A percentile compares a stretch with the other conserved stretches of the same genome.
phyloP scores from a whole-genome alignment of 1,140 invertebrate species.

The Ostrea denselamellosa region DNA sequence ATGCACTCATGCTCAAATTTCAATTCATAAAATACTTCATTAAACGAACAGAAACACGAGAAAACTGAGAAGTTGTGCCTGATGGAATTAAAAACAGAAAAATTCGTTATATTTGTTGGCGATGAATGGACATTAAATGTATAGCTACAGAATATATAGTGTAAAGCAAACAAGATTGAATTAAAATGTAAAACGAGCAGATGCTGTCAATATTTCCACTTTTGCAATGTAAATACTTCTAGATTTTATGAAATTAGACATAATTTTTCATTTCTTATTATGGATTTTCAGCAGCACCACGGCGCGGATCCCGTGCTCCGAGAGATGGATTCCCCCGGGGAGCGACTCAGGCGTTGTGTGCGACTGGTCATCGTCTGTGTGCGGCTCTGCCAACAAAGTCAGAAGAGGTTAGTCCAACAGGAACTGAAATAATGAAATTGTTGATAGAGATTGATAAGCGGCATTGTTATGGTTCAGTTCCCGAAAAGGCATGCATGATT shows the following conservation, averaged over 20 bases:
- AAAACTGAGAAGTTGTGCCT: neutral
- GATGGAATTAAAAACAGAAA: neutral
- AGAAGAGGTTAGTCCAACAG: constrained; percentile 55
- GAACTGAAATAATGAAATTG: neutral
- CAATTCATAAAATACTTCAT: constrained; percentile 14
- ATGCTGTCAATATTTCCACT: neutral
- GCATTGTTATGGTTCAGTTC: too few species aligned
- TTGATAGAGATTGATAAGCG: too few species aligned
- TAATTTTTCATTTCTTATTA: neutral
- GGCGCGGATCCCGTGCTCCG: neutral
- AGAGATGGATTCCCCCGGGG: neutral
- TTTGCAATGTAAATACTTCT: neutral
- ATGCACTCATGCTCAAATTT: neutral
- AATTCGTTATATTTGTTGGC: neutral
- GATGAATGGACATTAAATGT: neutral
- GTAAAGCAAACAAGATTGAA: neutral
- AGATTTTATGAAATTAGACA: neutral
- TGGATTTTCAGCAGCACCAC: neutral
- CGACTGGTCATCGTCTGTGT: constrained; percentile 60
- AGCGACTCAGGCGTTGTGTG: constrained; percentile 50
- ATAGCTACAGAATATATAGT: neutral
- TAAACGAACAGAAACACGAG: constrained; percentile 6
- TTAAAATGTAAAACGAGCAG: neutral
- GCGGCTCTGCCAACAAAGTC: constrained; percentile 57
- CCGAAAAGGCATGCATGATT: too few species aligned